phyloP scores from a whole-genome alignment of 2,113 vertebrate genomes.

The Mungos mungo region DNA sequence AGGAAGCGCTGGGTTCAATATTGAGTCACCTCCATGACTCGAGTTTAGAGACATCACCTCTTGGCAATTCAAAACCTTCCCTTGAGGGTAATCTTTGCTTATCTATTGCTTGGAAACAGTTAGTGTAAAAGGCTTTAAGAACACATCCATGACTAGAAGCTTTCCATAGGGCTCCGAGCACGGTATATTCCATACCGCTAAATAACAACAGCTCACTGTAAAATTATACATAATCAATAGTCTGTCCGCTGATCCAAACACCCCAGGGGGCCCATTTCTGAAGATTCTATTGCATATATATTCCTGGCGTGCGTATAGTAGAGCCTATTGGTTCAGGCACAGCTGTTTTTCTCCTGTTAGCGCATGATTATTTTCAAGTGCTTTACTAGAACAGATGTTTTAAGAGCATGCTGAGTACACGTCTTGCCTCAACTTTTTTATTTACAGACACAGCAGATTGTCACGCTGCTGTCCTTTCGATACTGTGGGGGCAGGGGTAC shows the following conservation, averaged over 20 bases:
- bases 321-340: constrained; percentile 18
- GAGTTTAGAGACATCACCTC: not conserved
- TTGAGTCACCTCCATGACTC: not conserved
- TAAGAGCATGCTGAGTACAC: constrained; percentile 51
- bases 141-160: not conserved
- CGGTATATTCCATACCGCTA: constrained; percentile 7
- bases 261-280: not conserved
- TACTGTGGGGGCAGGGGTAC: too few relatives aligned
- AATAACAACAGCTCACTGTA: constrained; percentile 44
- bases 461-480: not conserved
- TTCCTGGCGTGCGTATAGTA: accelerated
- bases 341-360: constrained; percentile 44
- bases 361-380: constrained; percentile 50
- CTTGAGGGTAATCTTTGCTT: constrained; percentile 4
- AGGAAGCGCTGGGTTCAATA: not conserved
- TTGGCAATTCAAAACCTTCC: not conserved
- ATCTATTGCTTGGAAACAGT: not conserved
- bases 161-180: not conserved
- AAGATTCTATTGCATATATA: constrained; percentile 53
- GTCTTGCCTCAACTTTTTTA: constrained; percentile 56
- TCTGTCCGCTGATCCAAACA: constrained; percentile 18
- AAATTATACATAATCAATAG: constrained; percentile 64
- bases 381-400: constrained; percentile 69
- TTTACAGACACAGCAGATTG: constrained; percentile 52
- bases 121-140: constrained; percentile 37